Conservation (phyloP, 35 echinoderm and acorn worm species). For the Nesometra sesokonis region DNA sequence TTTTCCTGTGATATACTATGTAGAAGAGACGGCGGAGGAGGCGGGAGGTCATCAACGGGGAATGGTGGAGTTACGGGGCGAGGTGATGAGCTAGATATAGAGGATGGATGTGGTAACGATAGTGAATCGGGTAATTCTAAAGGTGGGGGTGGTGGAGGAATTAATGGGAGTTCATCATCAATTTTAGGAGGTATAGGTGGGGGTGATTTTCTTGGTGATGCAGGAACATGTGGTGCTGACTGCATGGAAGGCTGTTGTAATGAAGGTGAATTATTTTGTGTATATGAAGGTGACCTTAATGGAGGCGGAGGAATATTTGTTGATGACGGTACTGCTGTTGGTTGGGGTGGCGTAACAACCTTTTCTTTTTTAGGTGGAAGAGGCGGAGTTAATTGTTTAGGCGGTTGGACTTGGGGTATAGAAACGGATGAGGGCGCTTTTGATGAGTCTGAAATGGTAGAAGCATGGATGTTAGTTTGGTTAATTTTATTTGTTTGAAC, state of each 20-base stretch:
- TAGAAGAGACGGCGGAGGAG: background rate
- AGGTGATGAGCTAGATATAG: background rate
- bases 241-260: background rate
- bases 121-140: background rate
- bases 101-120: background rate
- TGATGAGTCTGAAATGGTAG: background rate
- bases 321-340: no score
- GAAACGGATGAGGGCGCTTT: background rate
- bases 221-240: background rate
- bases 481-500: background rate
- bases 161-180: background rate
- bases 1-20: background rate
- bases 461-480: background rate
- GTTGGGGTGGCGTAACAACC: no score
- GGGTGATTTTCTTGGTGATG: background rate
- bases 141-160: background rate
- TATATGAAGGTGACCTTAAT: no score
- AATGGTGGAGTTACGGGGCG: background rate
- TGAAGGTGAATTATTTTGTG: background rate
- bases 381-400: background rate
- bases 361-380: background rate
- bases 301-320: no score
- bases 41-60: background rate
- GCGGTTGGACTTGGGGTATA: background rate
- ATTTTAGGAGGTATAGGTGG: background rate